phyloP scores from a whole-genome alignment of 2,797 vertebrate species.

The Bovichtus diacanthus region DNA sequence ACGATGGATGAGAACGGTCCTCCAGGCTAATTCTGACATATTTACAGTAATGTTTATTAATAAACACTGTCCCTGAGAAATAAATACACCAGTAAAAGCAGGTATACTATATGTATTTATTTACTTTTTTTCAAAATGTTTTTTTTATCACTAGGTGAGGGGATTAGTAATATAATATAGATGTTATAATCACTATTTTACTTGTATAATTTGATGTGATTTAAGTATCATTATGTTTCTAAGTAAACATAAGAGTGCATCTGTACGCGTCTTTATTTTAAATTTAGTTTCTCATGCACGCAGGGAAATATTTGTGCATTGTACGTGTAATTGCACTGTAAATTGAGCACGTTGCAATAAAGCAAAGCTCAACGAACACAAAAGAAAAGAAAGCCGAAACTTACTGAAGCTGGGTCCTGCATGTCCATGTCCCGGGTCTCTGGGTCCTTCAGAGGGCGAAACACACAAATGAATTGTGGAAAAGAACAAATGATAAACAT shows the following conservation, averaged over 20 bases:
- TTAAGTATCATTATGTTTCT: neutral
- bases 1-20: no score
- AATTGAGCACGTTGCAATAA: neutral
- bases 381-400: constrained; percentile 34
- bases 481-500: constrained; percentile 8
- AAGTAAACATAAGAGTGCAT: neutral
- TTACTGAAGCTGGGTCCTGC: constrained; percentile 84
- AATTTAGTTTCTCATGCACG: neutral
- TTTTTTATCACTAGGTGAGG: no score
- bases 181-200: no score
- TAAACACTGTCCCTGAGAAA: no score
- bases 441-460: constrained; percentile 83
- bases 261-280: neutral
- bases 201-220: no score
- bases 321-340: neutral
- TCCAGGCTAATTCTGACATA: no score
- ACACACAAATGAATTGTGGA: constrained; percentile 39
- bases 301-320: no score
- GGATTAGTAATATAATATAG: no score
- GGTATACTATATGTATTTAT: no score
- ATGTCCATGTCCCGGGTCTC: constrained; percentile 85
- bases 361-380: neutral
- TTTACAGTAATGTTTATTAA: no score
- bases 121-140: no score
- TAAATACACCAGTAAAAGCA: no score